phyloP scores from a whole-genome alignment of 1,140 invertebrate genomes.

The Euura saliciscinereae region DNA sequence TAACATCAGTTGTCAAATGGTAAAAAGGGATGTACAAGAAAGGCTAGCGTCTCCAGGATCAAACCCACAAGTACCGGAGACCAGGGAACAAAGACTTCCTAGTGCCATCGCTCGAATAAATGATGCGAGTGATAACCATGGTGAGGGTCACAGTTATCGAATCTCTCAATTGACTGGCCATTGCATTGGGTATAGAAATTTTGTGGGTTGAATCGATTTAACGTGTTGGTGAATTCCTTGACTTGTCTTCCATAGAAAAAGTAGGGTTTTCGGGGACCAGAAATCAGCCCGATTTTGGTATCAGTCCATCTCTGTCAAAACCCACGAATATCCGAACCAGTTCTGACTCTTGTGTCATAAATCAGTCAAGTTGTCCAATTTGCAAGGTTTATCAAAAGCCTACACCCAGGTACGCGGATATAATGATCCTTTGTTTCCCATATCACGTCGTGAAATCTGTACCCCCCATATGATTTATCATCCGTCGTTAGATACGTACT shows the following conservation, averaged over 20 bases:
- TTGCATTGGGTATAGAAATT: no score
- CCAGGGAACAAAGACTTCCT: background rate
- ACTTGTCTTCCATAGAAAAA: background rate
- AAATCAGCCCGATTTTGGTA: no score
- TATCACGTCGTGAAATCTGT: background rate
- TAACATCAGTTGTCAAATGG: background rate
- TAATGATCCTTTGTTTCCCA: background rate
- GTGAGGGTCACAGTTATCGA: background rate
- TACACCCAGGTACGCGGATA: background rate
- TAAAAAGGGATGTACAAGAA: background rate
- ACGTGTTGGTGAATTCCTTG: no score
- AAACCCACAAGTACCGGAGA: background rate
- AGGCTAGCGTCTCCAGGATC: background rate
- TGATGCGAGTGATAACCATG: background rate
- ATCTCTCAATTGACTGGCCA: no score
- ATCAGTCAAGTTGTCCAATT: background rate
- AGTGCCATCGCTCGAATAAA: background rate
- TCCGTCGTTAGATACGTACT: conserved; percentile 17
- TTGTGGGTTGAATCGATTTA: no score
- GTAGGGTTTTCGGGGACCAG: background rate
- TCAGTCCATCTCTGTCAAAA: background rate
- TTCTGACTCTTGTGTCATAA: background rate
- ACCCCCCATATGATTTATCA: background rate
- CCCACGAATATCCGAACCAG: background rate
- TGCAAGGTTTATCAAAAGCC: background rate